A percentile compares a stretch with the other conserved stretches of the same genome.
These are phyloP conservation scores for Thripadectes ignobilis DNA, from an alignment of 2,797 vertebrate genomes.

Conservation along the genomic window DNA sequence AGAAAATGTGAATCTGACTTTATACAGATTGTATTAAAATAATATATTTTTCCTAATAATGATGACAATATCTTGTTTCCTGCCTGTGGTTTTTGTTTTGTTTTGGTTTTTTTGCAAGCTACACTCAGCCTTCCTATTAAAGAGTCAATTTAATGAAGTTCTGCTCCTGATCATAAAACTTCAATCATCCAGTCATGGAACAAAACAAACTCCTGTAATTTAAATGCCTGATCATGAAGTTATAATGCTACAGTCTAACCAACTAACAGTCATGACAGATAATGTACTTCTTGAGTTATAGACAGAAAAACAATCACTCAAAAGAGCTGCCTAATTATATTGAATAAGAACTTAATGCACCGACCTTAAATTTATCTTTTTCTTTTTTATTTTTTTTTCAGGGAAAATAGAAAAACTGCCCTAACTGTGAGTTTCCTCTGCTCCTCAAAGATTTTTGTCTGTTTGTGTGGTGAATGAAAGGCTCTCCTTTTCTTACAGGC, in stretches of 20 bases:
- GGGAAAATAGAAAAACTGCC: background rate
- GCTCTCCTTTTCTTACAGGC: background rate
- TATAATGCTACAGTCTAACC: background rate
- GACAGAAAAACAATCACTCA: background rate
- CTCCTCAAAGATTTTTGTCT: background rate
- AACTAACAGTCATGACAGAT: background rate
- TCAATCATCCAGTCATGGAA: background rate
- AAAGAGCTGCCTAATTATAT: background rate
- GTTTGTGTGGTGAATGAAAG: background rate
- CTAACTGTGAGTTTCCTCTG: background rate
- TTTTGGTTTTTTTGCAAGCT: background rate
- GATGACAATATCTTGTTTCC: background rate
- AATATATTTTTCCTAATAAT: background rate
- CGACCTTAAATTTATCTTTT: background rate
- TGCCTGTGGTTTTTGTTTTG: background rate
- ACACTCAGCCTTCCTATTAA: background rate
- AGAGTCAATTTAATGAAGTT: background rate
- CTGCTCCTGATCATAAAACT: background rate
- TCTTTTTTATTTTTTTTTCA: background rate
- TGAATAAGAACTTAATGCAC: background rate
- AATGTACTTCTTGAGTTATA: background rate
- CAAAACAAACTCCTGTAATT: background rate
- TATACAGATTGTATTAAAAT: background rate
- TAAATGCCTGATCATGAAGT: background rate
- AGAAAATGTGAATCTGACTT: background rate